phyloP scores from a whole-genome alignment of 2,888 invertebrate genomes.

The Formica aserva region DNA sequence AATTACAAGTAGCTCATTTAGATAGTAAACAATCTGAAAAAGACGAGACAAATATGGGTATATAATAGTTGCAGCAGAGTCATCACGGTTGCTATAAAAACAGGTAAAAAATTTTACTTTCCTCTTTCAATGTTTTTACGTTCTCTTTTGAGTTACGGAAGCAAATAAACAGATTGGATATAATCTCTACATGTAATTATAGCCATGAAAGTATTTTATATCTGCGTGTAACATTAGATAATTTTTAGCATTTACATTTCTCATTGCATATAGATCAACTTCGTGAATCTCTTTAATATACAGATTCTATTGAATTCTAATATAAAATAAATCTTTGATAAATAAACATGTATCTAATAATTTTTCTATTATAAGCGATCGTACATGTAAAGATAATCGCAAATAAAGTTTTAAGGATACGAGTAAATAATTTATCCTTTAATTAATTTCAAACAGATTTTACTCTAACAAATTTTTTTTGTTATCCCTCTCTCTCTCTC shows the following conservation, averaged over 20 bases:
- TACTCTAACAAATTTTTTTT: too few species aligned
- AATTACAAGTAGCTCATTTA: slow-evolving; percentile 12
- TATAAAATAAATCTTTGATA: too few species aligned
- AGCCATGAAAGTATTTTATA: neutral
- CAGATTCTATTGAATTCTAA: too few species aligned
- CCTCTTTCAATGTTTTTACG: neutral
- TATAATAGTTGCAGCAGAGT: neutral
- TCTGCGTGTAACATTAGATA: neutral
- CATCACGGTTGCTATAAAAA: slow-evolving; percentile 10
- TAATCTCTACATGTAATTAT: neutral
- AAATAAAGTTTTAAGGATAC: too few species aligned
- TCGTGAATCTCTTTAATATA: neutral
- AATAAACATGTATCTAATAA: too few species aligned
- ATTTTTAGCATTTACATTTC: neutral
- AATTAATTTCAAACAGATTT: too few species aligned
- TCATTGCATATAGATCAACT: neutral
- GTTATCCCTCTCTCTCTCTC: too few species aligned
- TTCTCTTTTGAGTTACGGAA: neutral
- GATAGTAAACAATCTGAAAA: neutral
- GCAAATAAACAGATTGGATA: neutral
- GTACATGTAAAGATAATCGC: too few species aligned
- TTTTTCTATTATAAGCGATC: too few species aligned
- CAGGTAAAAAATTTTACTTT: neutral
- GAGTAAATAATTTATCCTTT: too few species aligned
- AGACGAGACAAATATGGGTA: neutral